Percentiles rank a stretch among this genome's conserved stretches.
Evolutionary conservation across 2,797 vertebrate species (phyloP).

Genomic region (Meda fulgida): DNA sequence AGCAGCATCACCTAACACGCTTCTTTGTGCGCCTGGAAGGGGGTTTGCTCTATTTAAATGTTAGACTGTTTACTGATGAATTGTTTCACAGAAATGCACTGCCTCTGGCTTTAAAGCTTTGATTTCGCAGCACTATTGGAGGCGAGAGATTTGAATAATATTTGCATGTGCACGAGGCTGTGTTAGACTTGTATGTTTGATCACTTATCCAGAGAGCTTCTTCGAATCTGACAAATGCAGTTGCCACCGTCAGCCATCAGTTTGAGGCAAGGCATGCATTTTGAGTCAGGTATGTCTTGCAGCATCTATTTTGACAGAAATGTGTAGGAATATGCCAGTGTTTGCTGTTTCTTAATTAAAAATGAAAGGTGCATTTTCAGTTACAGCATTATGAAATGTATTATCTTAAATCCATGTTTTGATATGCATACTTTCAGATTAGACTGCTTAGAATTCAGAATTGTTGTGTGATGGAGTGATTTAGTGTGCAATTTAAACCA

Average conservation of each 20-base stretch:
- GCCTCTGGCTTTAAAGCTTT: conserved; percentile 56
- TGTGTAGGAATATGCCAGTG: neutral
- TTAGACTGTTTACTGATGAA: conserved; percentile 35
- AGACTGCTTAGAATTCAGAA: neutral
- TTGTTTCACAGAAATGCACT: conserved; percentile 57
- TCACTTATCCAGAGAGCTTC: neutral
- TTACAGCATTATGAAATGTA: neutral
- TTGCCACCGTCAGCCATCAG: conserved; percentile 4
- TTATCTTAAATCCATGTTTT: neutral
- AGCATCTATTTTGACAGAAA: neutral
- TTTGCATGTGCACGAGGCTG: conserved; percentile 72
- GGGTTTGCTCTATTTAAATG: conserved; percentile 7
- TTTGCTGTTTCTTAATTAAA: neutral
- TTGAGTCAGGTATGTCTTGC: neutral
- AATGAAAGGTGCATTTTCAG: neutral
- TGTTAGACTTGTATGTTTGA: conserved; percentile 16
- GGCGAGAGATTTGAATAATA: conserved; percentile 75
- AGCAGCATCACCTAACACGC: conserved; percentile 20
- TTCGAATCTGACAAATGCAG: neutral
- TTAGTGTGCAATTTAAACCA: conserved; percentile 8
- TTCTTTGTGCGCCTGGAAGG: conserved; percentile 33
- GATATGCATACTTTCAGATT: neutral
- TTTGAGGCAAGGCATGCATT: conserved; percentile 16
- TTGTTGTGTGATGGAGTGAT: neutral
- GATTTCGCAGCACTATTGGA: conserved; percentile 41